These are phyloP conservation scores for Hololepta plana DNA, from an alignment of 2,888 invertebrate genomes.

Conservation along the genomic window DNA sequence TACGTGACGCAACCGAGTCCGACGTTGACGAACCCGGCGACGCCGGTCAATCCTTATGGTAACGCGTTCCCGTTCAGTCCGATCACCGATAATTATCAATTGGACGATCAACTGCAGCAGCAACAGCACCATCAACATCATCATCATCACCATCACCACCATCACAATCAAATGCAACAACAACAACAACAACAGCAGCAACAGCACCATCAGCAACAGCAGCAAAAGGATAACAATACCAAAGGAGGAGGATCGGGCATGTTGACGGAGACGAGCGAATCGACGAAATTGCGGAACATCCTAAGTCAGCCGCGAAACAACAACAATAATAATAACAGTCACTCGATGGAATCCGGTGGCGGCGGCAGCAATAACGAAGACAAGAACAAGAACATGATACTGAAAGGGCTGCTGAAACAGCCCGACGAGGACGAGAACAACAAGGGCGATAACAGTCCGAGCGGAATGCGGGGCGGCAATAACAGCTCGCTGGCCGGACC, in stretches of 20 bases:
- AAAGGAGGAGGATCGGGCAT: conserved; percentile 16
- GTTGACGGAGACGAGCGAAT: conserved; percentile 28
- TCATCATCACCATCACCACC: neutral
- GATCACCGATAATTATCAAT: conserved; percentile 28
- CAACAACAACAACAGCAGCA: neutral
- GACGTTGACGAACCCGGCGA: conserved; percentile 22
- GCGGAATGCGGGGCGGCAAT: conserved; percentile 5
- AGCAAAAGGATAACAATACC: too few relatives aligned
- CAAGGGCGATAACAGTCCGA: conserved; percentile 25
- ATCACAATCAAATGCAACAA: conserved; percentile 6
- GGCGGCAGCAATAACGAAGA: conserved; percentile 10
- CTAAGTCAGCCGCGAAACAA: conserved; percentile 31
- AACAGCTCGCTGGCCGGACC: conserved; percentile 28
- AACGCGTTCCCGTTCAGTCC: conserved; percentile 45
- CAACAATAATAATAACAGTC: conserved; percentile 1
- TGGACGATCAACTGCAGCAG: conserved; percentile 5
- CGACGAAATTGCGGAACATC: conserved; percentile 38
- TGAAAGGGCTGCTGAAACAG: conserved; percentile 45
- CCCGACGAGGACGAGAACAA: conserved; percentile 40
- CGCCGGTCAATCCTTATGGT: conserved; percentile 24
- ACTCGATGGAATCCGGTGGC: conserved; percentile 17
- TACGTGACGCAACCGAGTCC: conserved; percentile 36
- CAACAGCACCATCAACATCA: conserved; percentile 6
- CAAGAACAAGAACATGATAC: conserved; percentile 31
- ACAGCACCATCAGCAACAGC: conserved; percentile 1